phyloP scores from a whole-genome alignment of 1,140 invertebrate genomes.

The Drosophila pseudoananassae region DNA sequence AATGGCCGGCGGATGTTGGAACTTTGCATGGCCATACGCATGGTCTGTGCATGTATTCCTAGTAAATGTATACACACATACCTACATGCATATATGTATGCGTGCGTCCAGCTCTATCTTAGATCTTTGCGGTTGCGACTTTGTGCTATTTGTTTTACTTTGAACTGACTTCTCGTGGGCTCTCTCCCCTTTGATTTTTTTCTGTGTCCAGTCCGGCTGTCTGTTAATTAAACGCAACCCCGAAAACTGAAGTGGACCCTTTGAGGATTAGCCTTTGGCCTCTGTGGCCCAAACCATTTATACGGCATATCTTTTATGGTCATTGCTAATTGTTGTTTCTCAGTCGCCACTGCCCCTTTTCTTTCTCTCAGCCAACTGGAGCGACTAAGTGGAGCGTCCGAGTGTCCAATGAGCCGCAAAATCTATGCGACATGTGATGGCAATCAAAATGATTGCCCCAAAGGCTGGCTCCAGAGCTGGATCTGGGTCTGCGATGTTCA shows the following conservation, averaged over 20 bases:
- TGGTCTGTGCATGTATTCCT: no score
- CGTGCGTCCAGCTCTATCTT: conserved; percentile 46
- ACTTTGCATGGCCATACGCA: conserved; percentile 52
- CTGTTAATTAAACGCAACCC: conserved; percentile 71
- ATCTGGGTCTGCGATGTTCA: conserved; percentile 1
- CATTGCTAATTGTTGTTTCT: conserved; percentile 65
- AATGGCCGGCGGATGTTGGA: conserved; percentile 67
- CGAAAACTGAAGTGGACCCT: conserved; percentile 66
- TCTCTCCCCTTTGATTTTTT: not conserved
- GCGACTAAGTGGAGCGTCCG: not conserved
- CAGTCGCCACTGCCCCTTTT: conserved; percentile 7
- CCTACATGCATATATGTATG: not conserved
- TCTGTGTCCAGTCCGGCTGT: conserved; percentile 4
- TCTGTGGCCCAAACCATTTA: conserved; percentile 38
- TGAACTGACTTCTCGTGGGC: conserved; percentile 57
- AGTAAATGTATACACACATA: not conserved
- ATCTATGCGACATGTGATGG: conserved; percentile 80
- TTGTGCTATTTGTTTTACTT: conserved; percentile 70
- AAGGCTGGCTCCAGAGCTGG: not conserved
- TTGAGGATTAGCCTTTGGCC: conserved; percentile 63
- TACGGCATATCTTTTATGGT: conserved; percentile 69
- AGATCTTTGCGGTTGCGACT: conserved; percentile 70
- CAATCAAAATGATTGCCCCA: conserved; percentile 71
- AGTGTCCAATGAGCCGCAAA: conserved; percentile 68
- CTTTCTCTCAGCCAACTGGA: conserved; percentile 16